These are phyloP conservation scores for Daubentonia madagascariensis DNA, from an alignment of 2,113 vertebrate genomes.

Conservation along the genomic window DNA sequence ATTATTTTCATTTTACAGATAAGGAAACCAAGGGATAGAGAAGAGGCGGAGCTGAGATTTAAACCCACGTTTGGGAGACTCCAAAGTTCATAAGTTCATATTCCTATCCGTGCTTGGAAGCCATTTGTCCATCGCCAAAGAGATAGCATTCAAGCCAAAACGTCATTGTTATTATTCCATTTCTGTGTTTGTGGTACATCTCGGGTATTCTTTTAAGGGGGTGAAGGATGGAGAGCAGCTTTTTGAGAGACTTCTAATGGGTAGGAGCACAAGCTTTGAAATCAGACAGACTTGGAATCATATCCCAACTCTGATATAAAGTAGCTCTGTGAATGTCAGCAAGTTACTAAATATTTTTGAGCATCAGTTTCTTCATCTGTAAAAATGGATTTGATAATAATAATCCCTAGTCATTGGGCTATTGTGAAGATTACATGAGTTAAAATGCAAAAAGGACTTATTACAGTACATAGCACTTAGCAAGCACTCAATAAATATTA, in stretches of 20 bases:
- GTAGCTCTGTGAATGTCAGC: conserved; percentile 18
- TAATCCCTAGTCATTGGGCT: neutral
- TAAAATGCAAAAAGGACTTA: neutral
- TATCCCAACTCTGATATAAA: neutral
- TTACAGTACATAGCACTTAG: neutral
- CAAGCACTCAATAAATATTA: conserved; percentile 11
- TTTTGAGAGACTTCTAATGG: neutral
- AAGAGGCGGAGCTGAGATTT: conserved; percentile 7
- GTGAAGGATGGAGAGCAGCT: neutral
- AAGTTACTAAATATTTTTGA: conserved; percentile 6
- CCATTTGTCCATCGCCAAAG: neutral
- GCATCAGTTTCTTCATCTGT: neutral
- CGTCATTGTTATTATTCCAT: neutral
- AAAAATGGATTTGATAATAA: conserved; percentile 31
- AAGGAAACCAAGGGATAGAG: neutral
- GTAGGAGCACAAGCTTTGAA: conserved; percentile 15
- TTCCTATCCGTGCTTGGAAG: neutral
- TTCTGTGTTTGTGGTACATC: neutral
- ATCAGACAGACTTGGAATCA: conserved; percentile 17
- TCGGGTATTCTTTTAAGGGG: neutral
- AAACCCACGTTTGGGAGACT: neutral
- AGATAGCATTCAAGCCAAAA: neutral
- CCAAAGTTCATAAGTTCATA: neutral
- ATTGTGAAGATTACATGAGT: neutral
- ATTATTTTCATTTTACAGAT: neutral